phyloP scores from a whole-genome alignment of 2,113 vertebrate genomes.

The Chloropsis cyanopogon region DNA sequence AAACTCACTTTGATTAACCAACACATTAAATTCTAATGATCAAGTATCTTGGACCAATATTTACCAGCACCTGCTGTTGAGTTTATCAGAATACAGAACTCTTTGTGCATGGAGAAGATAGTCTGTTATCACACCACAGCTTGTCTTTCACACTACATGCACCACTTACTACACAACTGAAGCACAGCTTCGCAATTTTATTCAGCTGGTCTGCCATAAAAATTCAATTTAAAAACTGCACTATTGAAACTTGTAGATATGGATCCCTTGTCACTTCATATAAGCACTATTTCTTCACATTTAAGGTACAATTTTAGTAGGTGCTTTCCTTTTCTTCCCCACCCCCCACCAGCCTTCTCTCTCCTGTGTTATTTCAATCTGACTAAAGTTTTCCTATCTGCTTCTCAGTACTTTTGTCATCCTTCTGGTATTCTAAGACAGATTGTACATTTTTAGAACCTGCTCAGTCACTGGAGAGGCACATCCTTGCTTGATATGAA shows the following conservation, averaged over 20 bases:
- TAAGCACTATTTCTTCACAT: constrained; percentile 10
- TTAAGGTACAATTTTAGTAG: constrained; percentile 35
- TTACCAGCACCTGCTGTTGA: constrained; percentile 9
- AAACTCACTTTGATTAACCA: background rate
- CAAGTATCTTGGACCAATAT: constrained; percentile 19
- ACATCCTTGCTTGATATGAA: background rate
- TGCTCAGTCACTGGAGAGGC: background rate
- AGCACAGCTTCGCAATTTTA: constrained; percentile 55
- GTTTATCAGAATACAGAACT: constrained; percentile 37
- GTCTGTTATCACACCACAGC: constrained; percentile 40
- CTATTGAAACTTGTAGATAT: constrained; percentile 55
- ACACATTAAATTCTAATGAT: constrained; percentile 18
- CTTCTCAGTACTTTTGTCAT: background rate
- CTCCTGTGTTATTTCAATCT: constrained; percentile 8
- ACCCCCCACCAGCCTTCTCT: background rate
- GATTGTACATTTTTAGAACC: background rate
- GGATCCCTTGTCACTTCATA: constrained; percentile 49
- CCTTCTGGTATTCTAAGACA: background rate
- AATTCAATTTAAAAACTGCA: constrained; percentile 51
- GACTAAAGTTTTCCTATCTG: constrained; percentile 7
- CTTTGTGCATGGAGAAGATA: constrained; percentile 56
- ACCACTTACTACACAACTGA: constrained; percentile 45
- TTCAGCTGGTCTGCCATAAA: constrained; percentile 41
- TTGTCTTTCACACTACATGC: constrained; percentile 41
- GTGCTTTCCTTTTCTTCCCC: background rate